Evolutionary conservation across 2,113 vertebrate species (phyloP).

Genomic region (Taxidea taxus): DNA sequence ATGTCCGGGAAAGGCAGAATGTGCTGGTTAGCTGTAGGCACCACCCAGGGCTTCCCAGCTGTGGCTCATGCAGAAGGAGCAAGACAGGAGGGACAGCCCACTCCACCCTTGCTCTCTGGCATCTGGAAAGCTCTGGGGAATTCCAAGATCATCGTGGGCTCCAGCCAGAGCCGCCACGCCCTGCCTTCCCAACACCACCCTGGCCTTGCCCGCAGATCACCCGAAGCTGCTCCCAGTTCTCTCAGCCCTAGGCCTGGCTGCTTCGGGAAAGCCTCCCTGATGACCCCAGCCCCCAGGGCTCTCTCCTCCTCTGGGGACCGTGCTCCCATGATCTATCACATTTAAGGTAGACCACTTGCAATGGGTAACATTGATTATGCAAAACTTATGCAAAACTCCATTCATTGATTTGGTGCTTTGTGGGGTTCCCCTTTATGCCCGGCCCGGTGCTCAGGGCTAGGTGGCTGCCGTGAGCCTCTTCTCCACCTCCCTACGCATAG

Average conservation of each 20-base stretch:
- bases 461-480: not conserved
- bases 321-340: not conserved
- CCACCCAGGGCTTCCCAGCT: not conserved
- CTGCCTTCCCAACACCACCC: not conserved
- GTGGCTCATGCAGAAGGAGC: not conserved
- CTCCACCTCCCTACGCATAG: too few relatives aligned
- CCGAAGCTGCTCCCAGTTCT: not conserved
- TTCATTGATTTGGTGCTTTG: not conserved
- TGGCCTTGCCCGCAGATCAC: not conserved
- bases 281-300: not conserved
- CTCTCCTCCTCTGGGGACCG: not conserved
- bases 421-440: not conserved
- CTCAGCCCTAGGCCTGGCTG: not conserved
- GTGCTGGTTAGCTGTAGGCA: not conserved
- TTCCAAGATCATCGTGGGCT: not conserved
- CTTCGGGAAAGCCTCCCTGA: not conserved
- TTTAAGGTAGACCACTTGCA: not conserved
- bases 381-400: not conserved
- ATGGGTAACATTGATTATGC: not conserved
- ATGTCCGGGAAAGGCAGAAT: not conserved
- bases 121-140: conserved; percentile 37
- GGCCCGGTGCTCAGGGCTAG: not conserved
- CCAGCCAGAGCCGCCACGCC: not conserved
- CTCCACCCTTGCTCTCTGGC: not conserved
- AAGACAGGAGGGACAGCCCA: not conserved